Evolutionary conservation across 1,140 invertebrate species (phyloP), one percentile per base, ranked within the genome.

Genomic region (Lucilia cuprina): DNA sequence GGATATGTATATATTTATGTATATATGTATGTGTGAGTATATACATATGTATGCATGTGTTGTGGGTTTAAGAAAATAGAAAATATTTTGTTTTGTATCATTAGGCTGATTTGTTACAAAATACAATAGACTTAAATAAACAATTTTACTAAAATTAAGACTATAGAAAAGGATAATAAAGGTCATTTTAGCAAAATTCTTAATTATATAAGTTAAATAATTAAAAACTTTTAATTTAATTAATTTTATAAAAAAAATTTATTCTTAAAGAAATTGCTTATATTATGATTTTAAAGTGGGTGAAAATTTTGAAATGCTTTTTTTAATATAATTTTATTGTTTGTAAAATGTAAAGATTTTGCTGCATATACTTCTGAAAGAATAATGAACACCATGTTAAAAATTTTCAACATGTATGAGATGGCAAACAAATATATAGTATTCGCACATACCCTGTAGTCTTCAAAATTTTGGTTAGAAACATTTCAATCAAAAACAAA

Each of bases 31-130:
- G 49, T 17, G 21, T 80, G 5, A 3, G 7, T 41, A 41, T 0
- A 30, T 30, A 30, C 25, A 30, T 30, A 21, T 80, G 77, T 80
- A 13, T 19, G 41, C 25, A 25, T 49, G 9, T 80, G 41, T n/a
- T 49, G 41, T 19, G 75, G 35, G 7, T 80, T 80, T 80, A 80
- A 80, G 77, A 47, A 80, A 49, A 80, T 49, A 49, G 41, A 80
- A 50, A 25, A 25, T 55, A 55, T 14, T 41, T 55, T 55, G 50
- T 55, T 55, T 41, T 41, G 2, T 41, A 41, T 41, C 41, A 41
- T 41, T 41, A 41, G 41, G 5, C 41, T 3, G 41, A 41, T 10
- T 41, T 41, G 41, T 41, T 41, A 41, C 41, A 41, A 41, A 41
- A 41, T 7, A 8, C 41, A 41, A 41, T 41, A 41, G 41, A 41